Evolutionary conservation across 1,140 invertebrate genomes (phyloP), one percentile per base, ranked within the genome.

Genomic region (Sesamia nonagrioides): DNA sequence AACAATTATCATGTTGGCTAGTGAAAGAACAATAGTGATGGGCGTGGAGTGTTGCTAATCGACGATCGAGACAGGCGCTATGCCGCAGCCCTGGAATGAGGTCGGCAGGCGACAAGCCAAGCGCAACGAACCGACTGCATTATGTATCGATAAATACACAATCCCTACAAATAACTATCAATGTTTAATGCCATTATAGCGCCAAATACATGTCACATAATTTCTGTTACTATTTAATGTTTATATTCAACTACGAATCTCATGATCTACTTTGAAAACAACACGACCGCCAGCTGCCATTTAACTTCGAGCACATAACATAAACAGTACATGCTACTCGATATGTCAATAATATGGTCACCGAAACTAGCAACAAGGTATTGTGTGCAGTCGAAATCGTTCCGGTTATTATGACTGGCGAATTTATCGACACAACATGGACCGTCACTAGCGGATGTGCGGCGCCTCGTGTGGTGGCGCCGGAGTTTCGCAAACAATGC

Each of bases 381-480:
- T 83, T 78, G 80, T 85, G 69, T 77, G 56, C 71, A 82, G 56
- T 82, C 80, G 73, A 82, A 84, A 86, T 82, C 77, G 78, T 77
- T 81, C 27, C 82, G 77, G 61, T 81, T 86, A 85, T 86, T 87
- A 82, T 87, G 84, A 74, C 80, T 82, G 63, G 37, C 18, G 66
- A 15, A 11, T 78, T 79, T 81, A 83, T 84, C 80, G 82, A 81
- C 78, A 80, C 63, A 83, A 82, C 58, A 77, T 18, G 72, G 42
- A 56, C 74, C 91, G 86, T 83, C 91, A 91, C 89, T 94, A 93
- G 89, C 92, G 91, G 91, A 94, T 91, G 91, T 85, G 69, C 78
- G 85, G 84, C 90, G 91, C 87, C 91, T 86, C 72, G 72, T 78
- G 80, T 85, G 52, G 69, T 42, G 89, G 89, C 88, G 90, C 89